Percentiles rank a stretch among this genome's conserved stretches.
Evolutionary conservation across 2,888 invertebrate genomes (phyloP).

Genomic region (Acanthosepion pharaonis): DNA sequence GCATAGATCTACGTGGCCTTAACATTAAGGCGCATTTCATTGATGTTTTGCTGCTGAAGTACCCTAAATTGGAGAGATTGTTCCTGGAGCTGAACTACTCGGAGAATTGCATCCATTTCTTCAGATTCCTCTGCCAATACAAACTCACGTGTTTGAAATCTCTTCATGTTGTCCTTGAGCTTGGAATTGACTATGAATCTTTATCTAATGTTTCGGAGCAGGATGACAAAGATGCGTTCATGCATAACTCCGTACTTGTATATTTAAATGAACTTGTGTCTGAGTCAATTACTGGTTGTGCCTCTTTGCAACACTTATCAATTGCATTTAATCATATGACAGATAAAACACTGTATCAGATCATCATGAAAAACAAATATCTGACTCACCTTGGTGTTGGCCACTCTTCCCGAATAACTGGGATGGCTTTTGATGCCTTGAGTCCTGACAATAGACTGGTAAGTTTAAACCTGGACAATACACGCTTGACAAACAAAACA

Average conservation of each 20-base stretch:
- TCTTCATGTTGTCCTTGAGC: not conserved
- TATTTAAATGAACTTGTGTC: not conserved
- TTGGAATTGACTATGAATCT: not conserved
- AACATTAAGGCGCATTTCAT: conserved; percentile 36
- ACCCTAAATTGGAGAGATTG: conserved; percentile 13
- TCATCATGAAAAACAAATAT: not conserved
- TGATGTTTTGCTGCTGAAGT: conserved; percentile 10
- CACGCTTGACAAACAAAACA: conserved; percentile 49
- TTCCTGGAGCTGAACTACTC: not conserved
- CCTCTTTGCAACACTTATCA: not conserved
- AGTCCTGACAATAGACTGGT: conserved; percentile 24
- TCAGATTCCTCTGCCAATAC: not conserved
- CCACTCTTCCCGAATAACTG: conserved; percentile 39
- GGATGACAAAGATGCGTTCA: not conserved
- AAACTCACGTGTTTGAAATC: not conserved
- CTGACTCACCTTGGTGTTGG: not conserved
- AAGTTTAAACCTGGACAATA: conserved; percentile 46
- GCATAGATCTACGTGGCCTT: not conserved
- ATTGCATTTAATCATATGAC: not conserved
- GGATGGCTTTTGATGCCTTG: conserved; percentile 44
- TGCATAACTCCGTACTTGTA: not conserved
- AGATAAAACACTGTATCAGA: not conserved
- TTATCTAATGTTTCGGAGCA: too few species aligned
- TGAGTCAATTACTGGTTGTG: not conserved
- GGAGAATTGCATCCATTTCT: not conserved